Evolutionary conservation across 2,113 vertebrate species (phyloP).

Genomic region (Nyctibius bracteatus): DNA sequence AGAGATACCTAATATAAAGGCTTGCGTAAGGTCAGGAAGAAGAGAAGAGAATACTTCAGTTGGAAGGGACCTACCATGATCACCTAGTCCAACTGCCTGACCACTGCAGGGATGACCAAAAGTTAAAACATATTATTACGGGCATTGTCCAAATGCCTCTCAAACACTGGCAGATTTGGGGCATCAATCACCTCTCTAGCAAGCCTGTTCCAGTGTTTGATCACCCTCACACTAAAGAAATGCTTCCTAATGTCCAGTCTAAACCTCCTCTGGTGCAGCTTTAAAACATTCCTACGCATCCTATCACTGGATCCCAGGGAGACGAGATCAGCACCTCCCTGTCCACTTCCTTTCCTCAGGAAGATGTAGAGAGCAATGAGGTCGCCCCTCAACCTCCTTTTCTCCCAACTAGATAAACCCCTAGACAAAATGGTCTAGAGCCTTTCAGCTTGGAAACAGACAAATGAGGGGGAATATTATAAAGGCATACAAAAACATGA

Average conservation of each 20-base stretch:
- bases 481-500: neutral
- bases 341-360: neutral
- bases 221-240: neutral
- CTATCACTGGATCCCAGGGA: neutral
- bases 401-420: neutral
- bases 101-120: neutral
- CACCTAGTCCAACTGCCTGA: neutral
- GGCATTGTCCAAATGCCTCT: neutral
- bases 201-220: neutral
- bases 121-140: neutral
- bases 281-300: accelerated
- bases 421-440: neutral
- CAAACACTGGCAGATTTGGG: neutral
- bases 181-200: neutral
- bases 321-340: too few species aligned
- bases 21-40: neutral
- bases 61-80: neutral
- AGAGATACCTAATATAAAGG: neutral
- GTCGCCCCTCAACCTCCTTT: neutral
- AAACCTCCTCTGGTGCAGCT: neutral
- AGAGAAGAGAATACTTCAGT: neutral
- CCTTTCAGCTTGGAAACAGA: neutral
- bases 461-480: neutral
- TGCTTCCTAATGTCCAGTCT: neutral
- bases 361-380: too few species aligned